A percentile compares a stretch with the other conserved stretches of the same genome.
Evolutionary conservation across 2,888 invertebrate genomes (phyloP).

Genomic region (Sipunculus nudus): DNA sequence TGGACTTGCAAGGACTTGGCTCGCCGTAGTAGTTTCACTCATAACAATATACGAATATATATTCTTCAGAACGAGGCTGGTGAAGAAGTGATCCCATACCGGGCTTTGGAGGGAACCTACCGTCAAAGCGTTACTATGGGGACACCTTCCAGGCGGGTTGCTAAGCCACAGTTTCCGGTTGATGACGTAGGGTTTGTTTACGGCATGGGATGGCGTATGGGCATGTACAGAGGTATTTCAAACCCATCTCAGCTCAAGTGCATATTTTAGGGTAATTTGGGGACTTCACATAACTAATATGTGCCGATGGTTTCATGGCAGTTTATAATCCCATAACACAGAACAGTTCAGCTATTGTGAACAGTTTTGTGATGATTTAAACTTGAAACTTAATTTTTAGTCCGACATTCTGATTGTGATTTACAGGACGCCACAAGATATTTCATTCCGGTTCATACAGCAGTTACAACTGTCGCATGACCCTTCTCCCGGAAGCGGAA

Average conservation of each 20-base stretch:
- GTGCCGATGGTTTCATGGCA: too few relatives aligned
- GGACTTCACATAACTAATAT: too few relatives aligned
- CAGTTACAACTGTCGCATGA: conserved; percentile 18
- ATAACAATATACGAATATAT: too few relatives aligned
- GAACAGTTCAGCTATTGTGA: too few relatives aligned
- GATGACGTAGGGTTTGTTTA: conserved; percentile 10
- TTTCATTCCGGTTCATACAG: conserved; percentile 15
- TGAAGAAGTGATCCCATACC: neutral
- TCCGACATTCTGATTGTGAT: neutral
- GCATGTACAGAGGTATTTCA: conserved; percentile 14
- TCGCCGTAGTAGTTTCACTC: too few relatives aligned
- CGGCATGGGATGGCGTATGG: conserved; percentile 13
- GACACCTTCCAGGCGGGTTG: neutral
- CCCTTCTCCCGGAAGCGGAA: conserved; percentile 5
- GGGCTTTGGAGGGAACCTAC: neutral
- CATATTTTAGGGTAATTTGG: too few relatives aligned
- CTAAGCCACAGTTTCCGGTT: conserved; percentile 7
- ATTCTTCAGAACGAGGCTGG: conserved; percentile 5
- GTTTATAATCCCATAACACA: too few relatives aligned
- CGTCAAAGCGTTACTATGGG: neutral
- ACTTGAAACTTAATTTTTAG: neutral
- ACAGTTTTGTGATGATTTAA: too few relatives aligned
- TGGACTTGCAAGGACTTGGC: too few relatives aligned
- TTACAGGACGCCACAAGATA: conserved; percentile 1
- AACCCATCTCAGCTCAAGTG: too few relatives aligned